phyloP scores from a whole-genome alignment of 1,140 invertebrate genomes.

The Saccostrea cuccullata region DNA sequence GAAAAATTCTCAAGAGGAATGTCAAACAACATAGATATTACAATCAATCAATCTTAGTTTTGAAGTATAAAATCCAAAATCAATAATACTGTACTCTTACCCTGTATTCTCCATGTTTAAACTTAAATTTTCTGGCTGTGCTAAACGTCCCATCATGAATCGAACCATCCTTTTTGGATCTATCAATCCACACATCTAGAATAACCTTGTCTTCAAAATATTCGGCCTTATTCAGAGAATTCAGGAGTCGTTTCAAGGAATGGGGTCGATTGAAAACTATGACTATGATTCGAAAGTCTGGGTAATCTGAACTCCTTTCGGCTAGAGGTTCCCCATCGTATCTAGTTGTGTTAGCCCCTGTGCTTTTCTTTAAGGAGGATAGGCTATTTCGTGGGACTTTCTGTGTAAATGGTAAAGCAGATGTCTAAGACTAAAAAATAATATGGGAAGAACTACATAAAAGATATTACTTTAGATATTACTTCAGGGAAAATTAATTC shows the following conservation, averaged over 20 bases:
- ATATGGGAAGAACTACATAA: too few relatives aligned
- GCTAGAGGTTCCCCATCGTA: not conserved
- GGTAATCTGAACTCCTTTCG: not conserved
- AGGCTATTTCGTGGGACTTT: too few relatives aligned
- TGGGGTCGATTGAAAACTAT: constrained; percentile 59
- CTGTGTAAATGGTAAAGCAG: too few relatives aligned
- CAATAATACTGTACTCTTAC: not conserved
- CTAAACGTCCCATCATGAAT: constrained; percentile 59
- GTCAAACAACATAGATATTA: too few relatives aligned
- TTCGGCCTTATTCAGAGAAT: constrained; percentile 60
- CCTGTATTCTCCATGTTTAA: constrained; percentile 59
- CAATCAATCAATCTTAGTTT: too few relatives aligned
- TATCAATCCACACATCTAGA: constrained; percentile 69
- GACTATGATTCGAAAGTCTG: constrained; percentile 56
- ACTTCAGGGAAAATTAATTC: too few relatives aligned
- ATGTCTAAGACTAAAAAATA: too few relatives aligned
- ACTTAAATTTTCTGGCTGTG: constrained; percentile 57
- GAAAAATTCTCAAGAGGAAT: too few relatives aligned
- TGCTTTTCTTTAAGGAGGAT: too few relatives aligned
- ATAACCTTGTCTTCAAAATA: constrained; percentile 59
- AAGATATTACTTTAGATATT: too few relatives aligned
- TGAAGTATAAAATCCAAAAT: too few relatives aligned
- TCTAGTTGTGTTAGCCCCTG: not conserved
- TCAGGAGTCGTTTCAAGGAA: constrained; percentile 59
- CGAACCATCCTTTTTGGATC: constrained; percentile 47